Percentiles rank a stretch among this genome's conserved stretches.
Conservation (phyloP, 2,888 invertebrate genomes). For the Sminthurinus aureus region DNA sequence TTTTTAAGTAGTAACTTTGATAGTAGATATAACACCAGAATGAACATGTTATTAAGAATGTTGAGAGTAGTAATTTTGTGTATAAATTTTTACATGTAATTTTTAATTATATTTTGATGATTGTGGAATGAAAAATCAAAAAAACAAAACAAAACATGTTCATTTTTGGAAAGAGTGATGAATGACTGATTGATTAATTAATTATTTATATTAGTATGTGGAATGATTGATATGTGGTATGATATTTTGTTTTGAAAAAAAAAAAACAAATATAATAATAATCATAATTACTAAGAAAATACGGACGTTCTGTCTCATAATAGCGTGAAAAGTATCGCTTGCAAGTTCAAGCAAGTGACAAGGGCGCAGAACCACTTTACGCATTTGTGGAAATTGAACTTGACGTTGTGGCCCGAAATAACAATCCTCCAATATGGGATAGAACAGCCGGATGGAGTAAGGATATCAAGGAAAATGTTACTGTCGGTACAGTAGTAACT, state of each 20-base stretch:
- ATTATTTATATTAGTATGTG: background rate
- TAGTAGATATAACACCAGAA: slow-evolving; percentile 16
- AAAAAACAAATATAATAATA: background rate
- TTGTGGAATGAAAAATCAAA: slow-evolving; percentile 29
- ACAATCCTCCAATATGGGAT: slow-evolving; percentile 98
- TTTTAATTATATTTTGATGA: background rate
- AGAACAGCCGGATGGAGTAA: slow-evolving; percentile 94
- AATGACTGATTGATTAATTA: background rate
- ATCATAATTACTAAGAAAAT: slow-evolving; percentile 2
- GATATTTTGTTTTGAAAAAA: no score
- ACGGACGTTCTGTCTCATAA: slow-evolving; percentile 62
- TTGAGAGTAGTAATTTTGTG: background rate
- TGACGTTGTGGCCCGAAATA: slow-evolving; percentile 97
- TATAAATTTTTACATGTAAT: background rate
- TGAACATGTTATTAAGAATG: background rate
- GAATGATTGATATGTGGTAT: background rate
- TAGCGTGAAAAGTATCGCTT: slow-evolving; percentile 96
- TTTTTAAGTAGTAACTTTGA: slow-evolving; percentile 6
- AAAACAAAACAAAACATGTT: background rate
- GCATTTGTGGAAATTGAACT: slow-evolving; percentile 97
- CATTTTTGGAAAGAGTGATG: background rate
- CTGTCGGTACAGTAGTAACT: slow-evolving; percentile 98
- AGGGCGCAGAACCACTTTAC: slow-evolving; percentile 85
- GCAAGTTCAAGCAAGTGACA: slow-evolving; percentile 95
- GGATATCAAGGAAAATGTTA: slow-evolving; percentile 98